Percentiles rank a stretch among this genome's conserved stretches.
These are phyloP conservation scores for Latrodectus hesperus DNA, from an alignment of 2,888 invertebrate species.

Conservation along the genomic window DNA sequence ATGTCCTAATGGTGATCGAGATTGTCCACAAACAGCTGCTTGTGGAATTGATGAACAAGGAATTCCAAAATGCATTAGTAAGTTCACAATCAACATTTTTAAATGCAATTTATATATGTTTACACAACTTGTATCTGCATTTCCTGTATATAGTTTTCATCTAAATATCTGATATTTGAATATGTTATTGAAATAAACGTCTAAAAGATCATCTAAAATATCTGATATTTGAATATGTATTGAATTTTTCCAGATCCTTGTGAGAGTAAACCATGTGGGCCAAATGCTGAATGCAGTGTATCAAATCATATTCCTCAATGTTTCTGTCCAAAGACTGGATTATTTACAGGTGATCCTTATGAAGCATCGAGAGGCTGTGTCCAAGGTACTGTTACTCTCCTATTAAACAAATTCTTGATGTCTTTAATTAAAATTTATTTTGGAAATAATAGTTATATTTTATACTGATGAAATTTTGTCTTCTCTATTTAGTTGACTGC, in stretches of 20 bases:
- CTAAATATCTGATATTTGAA: constrained; percentile 13
- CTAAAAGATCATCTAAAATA: neutral
- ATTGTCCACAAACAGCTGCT: constrained; percentile 77
- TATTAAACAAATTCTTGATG: neutral
- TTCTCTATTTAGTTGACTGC: constrained; percentile 81
- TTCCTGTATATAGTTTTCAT: neutral
- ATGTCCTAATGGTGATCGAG: constrained; percentile 73
- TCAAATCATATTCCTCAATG: constrained; percentile 82
- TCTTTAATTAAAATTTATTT: neutral
- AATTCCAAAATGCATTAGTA: constrained; percentile 72
- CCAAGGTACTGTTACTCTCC: constrained; percentile 18
- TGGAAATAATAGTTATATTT: neutral
- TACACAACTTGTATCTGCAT: neutral
- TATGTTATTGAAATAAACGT: neutral
- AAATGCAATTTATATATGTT: neutral
- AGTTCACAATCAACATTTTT: constrained; percentile 14
- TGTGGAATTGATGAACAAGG: constrained; percentile 76
- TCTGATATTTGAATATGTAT: constrained; percentile 16
- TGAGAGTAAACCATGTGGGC: constrained; percentile 82
- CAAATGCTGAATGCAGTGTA: constrained; percentile 85
- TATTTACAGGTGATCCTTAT: constrained; percentile 71
- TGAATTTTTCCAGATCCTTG: constrained; percentile 81
- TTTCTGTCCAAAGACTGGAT: constrained; percentile 68
- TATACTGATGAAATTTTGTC: neutral
- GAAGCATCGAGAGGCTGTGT: constrained; percentile 70